Conservation (phyloP, 2,888 invertebrate species). For the Lissocephala sabroskyi region DNA sequence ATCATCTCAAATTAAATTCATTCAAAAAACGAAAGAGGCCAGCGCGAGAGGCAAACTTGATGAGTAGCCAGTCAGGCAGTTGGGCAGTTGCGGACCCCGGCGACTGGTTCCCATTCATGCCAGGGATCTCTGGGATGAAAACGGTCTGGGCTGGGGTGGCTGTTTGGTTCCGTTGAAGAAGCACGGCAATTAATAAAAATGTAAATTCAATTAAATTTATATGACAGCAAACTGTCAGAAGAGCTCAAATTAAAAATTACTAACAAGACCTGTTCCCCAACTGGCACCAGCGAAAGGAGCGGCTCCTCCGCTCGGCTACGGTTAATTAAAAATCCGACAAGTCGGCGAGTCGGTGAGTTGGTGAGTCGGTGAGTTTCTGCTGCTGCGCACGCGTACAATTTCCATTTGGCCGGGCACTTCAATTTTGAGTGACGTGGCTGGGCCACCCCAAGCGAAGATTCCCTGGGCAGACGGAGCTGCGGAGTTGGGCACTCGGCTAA, state of each 20-base stretch:
- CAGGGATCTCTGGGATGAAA: no score
- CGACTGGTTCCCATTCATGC: not conserved
- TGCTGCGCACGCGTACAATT: conserved; percentile 17
- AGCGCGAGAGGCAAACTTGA: conserved; percentile 3
- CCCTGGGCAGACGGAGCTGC: conserved; percentile 1
- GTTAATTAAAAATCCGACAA: conserved; percentile 63
- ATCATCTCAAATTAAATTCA: conserved; percentile 66
- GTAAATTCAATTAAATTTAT: conserved; percentile 71
- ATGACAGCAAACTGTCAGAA: conserved; percentile 70
- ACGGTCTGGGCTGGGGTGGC: not conserved
- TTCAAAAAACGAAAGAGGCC: conserved; percentile 34
- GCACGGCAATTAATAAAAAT: conserved; percentile 69
- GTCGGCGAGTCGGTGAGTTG: no score
- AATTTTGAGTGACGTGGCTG: conserved; percentile 57
- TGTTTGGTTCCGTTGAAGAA: conserved; percentile 24
- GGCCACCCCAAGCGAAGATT: conserved; percentile 50
- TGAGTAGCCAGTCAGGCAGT: conserved; percentile 15
- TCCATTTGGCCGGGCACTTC: conserved; percentile 62
- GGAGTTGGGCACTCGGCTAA: conserved; percentile 45
- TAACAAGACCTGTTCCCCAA: conserved; percentile 56
- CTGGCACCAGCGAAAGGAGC: conserved; percentile 1
- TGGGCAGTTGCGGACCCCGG: conserved; percentile 16
- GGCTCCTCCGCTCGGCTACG: conserved; percentile 20
- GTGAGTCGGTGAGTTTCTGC: no score
- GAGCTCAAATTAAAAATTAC: conserved; percentile 70